Percentiles rank a stretch among this genome's conserved stretches.
These are phyloP conservation scores for Agrotis ipsilon DNA, from an alignment of 2,888 invertebrate genomes.

Conservation along the genomic window DNA sequence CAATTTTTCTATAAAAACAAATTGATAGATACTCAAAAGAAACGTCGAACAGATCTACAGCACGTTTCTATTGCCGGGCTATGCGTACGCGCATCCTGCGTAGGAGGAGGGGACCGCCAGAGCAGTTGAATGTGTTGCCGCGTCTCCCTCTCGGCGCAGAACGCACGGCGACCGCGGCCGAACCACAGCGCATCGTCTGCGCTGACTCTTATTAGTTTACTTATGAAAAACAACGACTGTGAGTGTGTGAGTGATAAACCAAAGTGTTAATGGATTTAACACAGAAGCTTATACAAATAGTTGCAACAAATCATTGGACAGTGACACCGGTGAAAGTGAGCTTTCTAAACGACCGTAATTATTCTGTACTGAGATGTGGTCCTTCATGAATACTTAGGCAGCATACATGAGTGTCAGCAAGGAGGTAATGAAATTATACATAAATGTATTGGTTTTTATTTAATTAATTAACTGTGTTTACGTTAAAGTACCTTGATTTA, in stretches of 20 bases:
- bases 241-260: constrained; percentile 44
- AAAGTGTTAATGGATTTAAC: constrained; percentile 65
- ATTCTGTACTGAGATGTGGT: constrained; percentile 82
- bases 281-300: constrained; percentile 48
- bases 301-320: constrained; percentile 58
- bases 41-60: constrained; percentile 32
- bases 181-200: constrained; percentile 49
- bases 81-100: constrained; percentile 72
- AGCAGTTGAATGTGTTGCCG: constrained; percentile 71
- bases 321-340: constrained; percentile 84
- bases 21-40: constrained; percentile 30
- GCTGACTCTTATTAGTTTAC: constrained; percentile 30
- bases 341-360: constrained; percentile 78
- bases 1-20: constrained; percentile 27
- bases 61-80: constrained; percentile 55
- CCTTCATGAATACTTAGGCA: constrained; percentile 82
- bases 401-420: constrained; percentile 85
- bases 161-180: constrained; percentile 57
- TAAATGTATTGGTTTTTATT: neutral
- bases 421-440: constrained; percentile 74
- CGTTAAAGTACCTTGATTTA: too few relatives aligned
- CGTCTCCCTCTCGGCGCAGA: constrained; percentile 69
- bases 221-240: constrained; percentile 51
- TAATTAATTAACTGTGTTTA: neutral
- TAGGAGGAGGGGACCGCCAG: constrained; percentile 69